These are phyloP conservation scores for Eulemur mongoz DNA, from an alignment of 2,797 vertebrate genomes.

Conservation along the genomic window DNA sequence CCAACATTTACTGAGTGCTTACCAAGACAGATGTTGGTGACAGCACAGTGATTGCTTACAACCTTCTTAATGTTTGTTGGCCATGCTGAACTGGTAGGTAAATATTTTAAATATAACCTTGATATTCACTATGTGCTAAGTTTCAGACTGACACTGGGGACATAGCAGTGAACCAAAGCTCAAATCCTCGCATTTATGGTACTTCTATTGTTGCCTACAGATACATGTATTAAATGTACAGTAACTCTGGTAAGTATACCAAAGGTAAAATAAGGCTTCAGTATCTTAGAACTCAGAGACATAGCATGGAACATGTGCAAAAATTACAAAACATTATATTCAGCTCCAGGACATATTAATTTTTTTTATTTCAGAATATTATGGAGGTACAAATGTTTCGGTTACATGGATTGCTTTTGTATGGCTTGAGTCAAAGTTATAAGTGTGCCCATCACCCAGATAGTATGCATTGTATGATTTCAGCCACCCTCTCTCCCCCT, in stretches of 20 bases:
- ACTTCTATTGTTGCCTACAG: neutral
- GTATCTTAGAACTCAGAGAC: neutral
- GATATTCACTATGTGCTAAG: neutral
- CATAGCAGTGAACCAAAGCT: neutral
- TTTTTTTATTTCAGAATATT: neutral
- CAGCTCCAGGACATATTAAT: neutral
- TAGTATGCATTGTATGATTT: no score
- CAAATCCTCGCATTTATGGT: neutral
- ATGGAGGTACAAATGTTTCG: no score
- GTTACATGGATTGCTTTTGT: no score
- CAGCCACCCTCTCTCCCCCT: no score
- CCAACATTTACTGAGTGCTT: neutral
- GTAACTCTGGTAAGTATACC: neutral
- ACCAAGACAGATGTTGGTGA: neutral
- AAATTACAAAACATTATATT: neutral
- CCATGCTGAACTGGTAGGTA: neutral
- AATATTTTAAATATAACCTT: neutral
- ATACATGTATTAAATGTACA: neutral
- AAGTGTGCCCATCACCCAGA: no score
- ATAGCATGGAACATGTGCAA: neutral
- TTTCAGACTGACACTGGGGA: neutral
- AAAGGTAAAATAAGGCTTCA: neutral
- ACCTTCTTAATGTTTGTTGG: neutral
- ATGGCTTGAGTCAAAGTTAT: no score
- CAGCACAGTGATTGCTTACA: neutral